These are phyloP conservation scores for Tetramorium bicarinatum DNA, from an alignment of 2,888 invertebrate genomes.

Conservation along the genomic window DNA sequence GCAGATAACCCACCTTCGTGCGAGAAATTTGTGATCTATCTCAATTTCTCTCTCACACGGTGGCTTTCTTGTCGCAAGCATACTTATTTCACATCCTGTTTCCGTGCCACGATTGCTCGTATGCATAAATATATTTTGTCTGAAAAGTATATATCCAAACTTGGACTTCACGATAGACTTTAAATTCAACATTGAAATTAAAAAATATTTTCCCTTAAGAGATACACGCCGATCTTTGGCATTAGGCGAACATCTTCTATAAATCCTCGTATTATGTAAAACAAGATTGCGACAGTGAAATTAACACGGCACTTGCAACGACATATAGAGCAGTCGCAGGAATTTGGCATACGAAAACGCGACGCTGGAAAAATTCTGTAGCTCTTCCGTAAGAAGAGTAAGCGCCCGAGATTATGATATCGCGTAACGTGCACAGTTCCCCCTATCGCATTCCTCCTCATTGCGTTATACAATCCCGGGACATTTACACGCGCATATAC, in stretches of 20 bases:
- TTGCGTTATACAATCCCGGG: constrained; percentile 45
- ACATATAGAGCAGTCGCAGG: neutral
- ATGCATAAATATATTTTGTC: constrained; percentile 20
- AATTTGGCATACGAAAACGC: neutral
- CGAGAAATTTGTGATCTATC: constrained; percentile 55
- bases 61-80: constrained; percentile 29
- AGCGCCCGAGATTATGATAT: constrained; percentile 38
- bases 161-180: neutral
- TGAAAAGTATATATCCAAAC: constrained; percentile 17
- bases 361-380: neutral
- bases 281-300: neutral
- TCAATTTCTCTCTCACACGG: constrained; percentile 36
- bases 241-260: neutral
- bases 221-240: neutral
- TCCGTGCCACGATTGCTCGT: neutral
- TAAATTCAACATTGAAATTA: neutral
- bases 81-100: constrained; percentile 17
- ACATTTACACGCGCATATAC: constrained; percentile 45
- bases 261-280: neutral
- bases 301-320: neutral
- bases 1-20: constrained; percentile 44
- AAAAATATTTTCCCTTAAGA: neutral
- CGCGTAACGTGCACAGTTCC: neutral
- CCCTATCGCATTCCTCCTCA: constrained; percentile 42
- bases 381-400: constrained; percentile 13